Evolutionary conservation across 1,140 invertebrate genomes (phyloP).

Genomic region (Pygmarrhopalites habei): DNA sequence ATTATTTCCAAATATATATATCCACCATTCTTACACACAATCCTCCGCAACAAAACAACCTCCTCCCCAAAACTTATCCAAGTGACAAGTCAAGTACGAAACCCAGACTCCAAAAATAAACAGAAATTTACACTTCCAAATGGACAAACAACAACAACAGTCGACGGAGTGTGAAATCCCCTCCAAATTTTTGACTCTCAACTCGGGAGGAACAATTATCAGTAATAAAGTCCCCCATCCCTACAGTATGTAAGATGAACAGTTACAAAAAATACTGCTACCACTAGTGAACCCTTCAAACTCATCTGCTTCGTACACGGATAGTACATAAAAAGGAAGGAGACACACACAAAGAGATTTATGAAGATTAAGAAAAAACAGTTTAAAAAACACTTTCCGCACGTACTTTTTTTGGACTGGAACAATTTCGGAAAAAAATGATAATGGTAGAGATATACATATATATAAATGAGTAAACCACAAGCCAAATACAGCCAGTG

Average conservation of each 20-base stretch:
- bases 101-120: neutral
- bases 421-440: neutral
- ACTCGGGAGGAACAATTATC: neutral
- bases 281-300: neutral
- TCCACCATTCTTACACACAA: neutral
- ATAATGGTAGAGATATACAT: neutral
- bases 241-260: neutral
- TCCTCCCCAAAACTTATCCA: neutral
- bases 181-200: no score
- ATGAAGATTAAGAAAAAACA: neutral
- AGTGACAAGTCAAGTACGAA: neutral
- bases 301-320: neutral
- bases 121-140: neutral
- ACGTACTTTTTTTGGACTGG: neutral
- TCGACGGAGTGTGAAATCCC: no score
- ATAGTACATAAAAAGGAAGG: neutral
- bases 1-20: neutral
- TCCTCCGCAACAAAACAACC: neutral
- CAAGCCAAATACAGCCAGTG: neutral
- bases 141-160: no score
- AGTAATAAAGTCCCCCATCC: neutral
- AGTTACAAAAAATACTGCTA: neutral
- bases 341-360: neutral
- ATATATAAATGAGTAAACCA: neutral
- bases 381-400: neutral